Conservation (phyloP, 2,888 invertebrate species). For the Liodrosophila aerea region DNA sequence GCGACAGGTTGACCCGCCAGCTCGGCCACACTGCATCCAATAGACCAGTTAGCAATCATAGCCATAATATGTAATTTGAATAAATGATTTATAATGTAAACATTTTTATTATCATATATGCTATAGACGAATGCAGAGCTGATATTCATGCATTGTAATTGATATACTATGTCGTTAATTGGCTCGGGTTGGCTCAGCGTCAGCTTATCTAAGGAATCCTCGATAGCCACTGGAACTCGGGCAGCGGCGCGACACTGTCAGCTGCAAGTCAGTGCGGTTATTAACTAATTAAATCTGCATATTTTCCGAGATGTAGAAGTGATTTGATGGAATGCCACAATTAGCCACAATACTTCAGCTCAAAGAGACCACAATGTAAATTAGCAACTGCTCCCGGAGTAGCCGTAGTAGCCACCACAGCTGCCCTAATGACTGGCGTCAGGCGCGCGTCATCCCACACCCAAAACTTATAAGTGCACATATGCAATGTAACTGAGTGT, state of each 20-base stretch:
- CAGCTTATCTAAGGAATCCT: conserved; percentile 68
- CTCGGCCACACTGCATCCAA: conserved; percentile 28
- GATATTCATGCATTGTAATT: conserved; percentile 60
- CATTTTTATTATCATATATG: conserved; percentile 58
- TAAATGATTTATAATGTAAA: conserved; percentile 79
- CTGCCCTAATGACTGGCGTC: conserved; percentile 34
- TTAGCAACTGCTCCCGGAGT: conserved; percentile 9
- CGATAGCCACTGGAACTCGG: conserved; percentile 18
- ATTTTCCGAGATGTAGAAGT: conserved; percentile 64
- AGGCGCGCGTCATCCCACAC: conserved; percentile 30
- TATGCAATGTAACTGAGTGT: conserved; percentile 15
- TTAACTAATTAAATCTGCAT: conserved; percentile 77
- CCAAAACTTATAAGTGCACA: conserved; percentile 7
- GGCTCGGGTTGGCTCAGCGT: conserved; percentile 23
- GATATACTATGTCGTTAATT: conserved; percentile 78
- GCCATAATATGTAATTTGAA: conserved; percentile 70
- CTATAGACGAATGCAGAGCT: conserved; percentile 27
- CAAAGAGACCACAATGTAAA: background rate
- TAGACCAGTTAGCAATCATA: conserved; percentile 14
- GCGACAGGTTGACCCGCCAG: conserved; percentile 62
- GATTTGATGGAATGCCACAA: conserved; percentile 49
- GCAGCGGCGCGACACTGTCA: conserved; percentile 45
- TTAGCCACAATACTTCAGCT: conserved; percentile 26
- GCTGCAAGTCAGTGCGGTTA: conserved; percentile 61
- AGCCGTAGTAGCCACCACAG: conserved; percentile 10